These are phyloP conservation scores for Dromas ardeola DNA, from an alignment of 2,113 vertebrate species.

Conservation along the genomic window DNA sequence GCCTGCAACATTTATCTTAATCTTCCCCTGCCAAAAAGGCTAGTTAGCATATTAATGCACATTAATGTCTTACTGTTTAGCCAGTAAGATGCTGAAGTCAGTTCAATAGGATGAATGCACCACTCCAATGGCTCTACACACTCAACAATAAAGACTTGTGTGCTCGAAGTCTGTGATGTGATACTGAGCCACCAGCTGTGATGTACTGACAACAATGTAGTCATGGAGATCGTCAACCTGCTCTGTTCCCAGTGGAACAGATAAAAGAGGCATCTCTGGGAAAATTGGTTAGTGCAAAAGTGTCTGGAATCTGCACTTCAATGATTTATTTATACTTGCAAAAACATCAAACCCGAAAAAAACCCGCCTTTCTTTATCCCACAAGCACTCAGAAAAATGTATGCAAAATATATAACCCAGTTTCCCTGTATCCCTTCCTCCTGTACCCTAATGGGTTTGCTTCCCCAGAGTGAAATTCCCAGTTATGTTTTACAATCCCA, in stretches of 20 bases:
- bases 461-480: background rate
- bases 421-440: background rate
- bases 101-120: constrained; percentile 17
- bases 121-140: background rate
- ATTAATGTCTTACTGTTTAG: constrained; percentile 14
- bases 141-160: background rate
- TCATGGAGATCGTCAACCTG: constrained; percentile 54
- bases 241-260: background rate
- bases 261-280: constrained; percentile 26
- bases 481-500: background rate
- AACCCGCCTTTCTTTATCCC: background rate
- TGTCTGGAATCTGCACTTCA: constrained; percentile 25
- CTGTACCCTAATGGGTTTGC: background rate
- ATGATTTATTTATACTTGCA: constrained; percentile 32
- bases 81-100: constrained; percentile 27
- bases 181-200: constrained; percentile 35
- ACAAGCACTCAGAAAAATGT: background rate
- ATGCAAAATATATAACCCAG: background rate
- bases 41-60: constrained; percentile 54
- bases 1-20: constrained; percentile 4
- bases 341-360: background rate
- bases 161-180: constrained; percentile 30
- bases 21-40: constrained; percentile 12
- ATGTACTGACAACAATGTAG: constrained; percentile 37
- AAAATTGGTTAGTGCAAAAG: constrained; percentile 27